phyloP scores from a whole-genome alignment of 2,797 vertebrate species.

The Chromis chromis region DNA sequence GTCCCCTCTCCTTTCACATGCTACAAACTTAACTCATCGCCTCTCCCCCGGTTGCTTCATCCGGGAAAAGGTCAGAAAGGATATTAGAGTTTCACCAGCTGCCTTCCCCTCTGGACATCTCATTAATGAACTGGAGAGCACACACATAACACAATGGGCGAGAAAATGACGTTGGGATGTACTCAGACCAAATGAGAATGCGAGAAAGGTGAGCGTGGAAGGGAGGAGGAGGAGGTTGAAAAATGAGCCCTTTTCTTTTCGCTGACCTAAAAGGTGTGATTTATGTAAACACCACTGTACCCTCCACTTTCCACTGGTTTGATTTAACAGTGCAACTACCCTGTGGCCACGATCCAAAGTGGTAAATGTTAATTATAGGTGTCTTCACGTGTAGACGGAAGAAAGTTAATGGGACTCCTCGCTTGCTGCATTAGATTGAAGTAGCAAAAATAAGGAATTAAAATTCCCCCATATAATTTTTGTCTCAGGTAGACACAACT shows the following conservation, averaged over 20 bases:
- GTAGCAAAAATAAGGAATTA: constrained; percentile 7
- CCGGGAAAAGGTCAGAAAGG: constrained; percentile 77
- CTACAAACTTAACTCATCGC: constrained; percentile 41
- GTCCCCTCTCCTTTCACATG: constrained; percentile 9
- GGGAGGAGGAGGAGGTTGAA: neutral
- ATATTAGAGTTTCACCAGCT: constrained; percentile 80
- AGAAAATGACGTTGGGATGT: constrained; percentile 36
- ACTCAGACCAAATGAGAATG: constrained; percentile 61
- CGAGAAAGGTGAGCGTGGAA: constrained; percentile 19
- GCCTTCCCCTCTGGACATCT: constrained; percentile 74
- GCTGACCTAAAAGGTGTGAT: constrained; percentile 50
- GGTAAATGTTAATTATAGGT: constrained; percentile 63
- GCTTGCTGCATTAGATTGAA: constrained; percentile 57
- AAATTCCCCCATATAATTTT: constrained; percentile 51
- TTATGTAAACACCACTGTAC: constrained; percentile 41
- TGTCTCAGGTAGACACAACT: constrained; percentile 49
- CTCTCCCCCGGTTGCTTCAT: constrained; percentile 32
- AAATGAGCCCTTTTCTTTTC: constrained; percentile 34
- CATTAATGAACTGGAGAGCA: constrained; percentile 72
- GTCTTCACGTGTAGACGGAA: constrained; percentile 27
- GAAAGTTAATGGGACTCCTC: constrained; percentile 55
- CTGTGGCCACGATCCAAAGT: constrained; percentile 42
- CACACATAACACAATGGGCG: constrained; percentile 69
- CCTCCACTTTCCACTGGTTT: constrained; percentile 48
- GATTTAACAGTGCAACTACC: constrained; percentile 37